Evolutionary conservation across 64 coral and sea anemone genomes (phyloP).

Genomic region (Astreopora myriophthalma): DNA sequence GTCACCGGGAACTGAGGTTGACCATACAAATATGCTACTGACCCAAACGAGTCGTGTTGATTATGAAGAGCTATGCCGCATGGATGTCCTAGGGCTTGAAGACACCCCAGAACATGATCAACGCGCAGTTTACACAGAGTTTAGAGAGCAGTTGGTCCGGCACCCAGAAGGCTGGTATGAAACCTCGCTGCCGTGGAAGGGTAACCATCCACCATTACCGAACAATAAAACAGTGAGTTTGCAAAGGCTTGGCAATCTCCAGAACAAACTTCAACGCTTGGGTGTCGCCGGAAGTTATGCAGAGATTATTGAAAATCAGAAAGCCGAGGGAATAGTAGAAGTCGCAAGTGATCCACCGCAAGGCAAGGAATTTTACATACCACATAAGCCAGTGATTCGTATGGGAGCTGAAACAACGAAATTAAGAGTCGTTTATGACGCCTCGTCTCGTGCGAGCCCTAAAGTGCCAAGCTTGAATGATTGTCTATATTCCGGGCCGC

Average conservation of each 20-base stretch:
- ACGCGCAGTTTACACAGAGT: slow-evolving; percentile 33
- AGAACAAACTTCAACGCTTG: no score
- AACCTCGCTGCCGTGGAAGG: slow-evolving; percentile 54
- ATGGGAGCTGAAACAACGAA: slow-evolving; percentile 7
- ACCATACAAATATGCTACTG: neutral
- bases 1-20: slow-evolving; percentile 2
- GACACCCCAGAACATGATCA: slow-evolving; percentile 38
- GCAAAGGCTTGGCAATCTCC: neutral
- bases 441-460: no score
- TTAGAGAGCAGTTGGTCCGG: slow-evolving; percentile 8
- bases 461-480: no score
- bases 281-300: slow-evolving; percentile 3
- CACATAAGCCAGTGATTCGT: slow-evolving; percentile 19
- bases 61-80: slow-evolving; percentile 44
- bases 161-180: slow-evolving; percentile 47
- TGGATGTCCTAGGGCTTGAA: slow-evolving; percentile 62
- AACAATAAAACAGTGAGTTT: slow-evolving; percentile 46
- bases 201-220: slow-evolving; percentile 7
- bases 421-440: no score
- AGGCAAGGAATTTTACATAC: no score
- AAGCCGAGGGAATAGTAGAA: slow-evolving; percentile 32
- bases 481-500: no score
- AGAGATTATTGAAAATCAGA: slow-evolving; percentile 42
- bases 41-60: neutral
- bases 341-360: neutral